Evolutionary conservation across 2,888 invertebrate species (phyloP), one percentile per base, ranked within the genome.

Genomic region (Cerceris rybyensis): DNA sequence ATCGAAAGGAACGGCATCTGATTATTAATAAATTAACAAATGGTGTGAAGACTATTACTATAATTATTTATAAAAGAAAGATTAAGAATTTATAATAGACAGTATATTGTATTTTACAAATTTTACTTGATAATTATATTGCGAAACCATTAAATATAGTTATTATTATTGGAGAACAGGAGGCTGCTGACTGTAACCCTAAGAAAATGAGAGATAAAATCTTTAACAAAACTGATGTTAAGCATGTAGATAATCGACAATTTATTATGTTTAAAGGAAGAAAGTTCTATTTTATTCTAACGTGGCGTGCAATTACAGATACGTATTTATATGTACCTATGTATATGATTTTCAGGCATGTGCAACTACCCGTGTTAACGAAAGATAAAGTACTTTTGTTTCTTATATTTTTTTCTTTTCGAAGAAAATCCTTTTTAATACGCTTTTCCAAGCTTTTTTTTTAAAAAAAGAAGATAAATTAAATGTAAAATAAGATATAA

Each of bases 31-130:
- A 89, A 89, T 90, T 91, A 89, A 91, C 88, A 90, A 90, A 91
- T 88, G 91, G 91, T 92, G 90, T 91, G 91, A 92, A 91, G 89
- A 91, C 90, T 92, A 92, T 88, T 92, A 92, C 89, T 91, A 91
- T 92, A 90, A 92, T 89, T 92, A 92, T 91, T 92, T 91, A 92
- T 91, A 91, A 91, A 28, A 88, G 83, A 88, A 90, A 88, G 81
- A 88, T 89, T 89, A 89, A 90, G 89, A 91, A 92, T 91, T 90
- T 91, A 91, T 89, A 85, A 90, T 90, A 91, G 87, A 83, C 87
- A 87, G 89, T 89, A 90, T 89, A 92, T 92, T 92, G 92, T 92
- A 92, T 92, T 92, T 92, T 92, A 91, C 90, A 92, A 90, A 92
- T 91, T 92, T 92, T 91, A 91, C 90, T 91, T 90, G 88, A 90